Percentiles rank a stretch among this genome's conserved stretches.
Evolutionary conservation across 2,888 invertebrate genomes (phyloP).

Genomic region (Scelioninae gen. 2): DNA sequence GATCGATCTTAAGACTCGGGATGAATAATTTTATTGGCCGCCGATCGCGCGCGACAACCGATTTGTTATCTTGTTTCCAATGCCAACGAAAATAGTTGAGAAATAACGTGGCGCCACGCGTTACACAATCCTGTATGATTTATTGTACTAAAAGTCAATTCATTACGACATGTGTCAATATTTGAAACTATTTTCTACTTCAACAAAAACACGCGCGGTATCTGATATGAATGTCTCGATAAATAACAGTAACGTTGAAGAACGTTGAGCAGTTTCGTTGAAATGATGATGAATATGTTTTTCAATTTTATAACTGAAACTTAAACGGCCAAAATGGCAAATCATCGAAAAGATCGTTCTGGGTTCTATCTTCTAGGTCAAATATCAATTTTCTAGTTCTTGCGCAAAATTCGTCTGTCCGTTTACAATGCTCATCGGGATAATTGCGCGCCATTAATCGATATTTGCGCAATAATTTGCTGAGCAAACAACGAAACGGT

Average conservation of each 20-base stretch:
- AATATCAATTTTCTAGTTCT: no score
- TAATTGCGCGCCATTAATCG: neutral
- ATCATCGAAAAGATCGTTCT: no score
- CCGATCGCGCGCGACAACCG: constrained; percentile 34
- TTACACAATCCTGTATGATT: constrained; percentile 2
- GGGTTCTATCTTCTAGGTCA: no score
- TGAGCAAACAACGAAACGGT: constrained; percentile 2
- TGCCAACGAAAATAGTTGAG: constrained; percentile 22
- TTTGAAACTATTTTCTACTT: neutral
- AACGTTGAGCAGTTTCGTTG: no score
- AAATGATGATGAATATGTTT: no score
- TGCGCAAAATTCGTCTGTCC: no score
- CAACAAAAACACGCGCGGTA: no score
- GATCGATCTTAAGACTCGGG: constrained; percentile 11
- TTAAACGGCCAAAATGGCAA: no score
- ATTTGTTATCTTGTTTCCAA: constrained; percentile 48
- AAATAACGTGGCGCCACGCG: constrained; percentile 15
- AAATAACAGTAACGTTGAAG: no score
- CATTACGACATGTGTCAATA: neutral
- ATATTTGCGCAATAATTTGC: constrained; percentile 11
- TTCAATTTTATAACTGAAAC: no score
- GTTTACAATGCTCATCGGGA: no score
- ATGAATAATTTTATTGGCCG: constrained; percentile 46
- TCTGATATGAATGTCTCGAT: neutral
- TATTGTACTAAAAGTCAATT: neutral